phyloP scores from a whole-genome alignment of 1,140 invertebrate genomes.

The Eumaeus atala region DNA sequence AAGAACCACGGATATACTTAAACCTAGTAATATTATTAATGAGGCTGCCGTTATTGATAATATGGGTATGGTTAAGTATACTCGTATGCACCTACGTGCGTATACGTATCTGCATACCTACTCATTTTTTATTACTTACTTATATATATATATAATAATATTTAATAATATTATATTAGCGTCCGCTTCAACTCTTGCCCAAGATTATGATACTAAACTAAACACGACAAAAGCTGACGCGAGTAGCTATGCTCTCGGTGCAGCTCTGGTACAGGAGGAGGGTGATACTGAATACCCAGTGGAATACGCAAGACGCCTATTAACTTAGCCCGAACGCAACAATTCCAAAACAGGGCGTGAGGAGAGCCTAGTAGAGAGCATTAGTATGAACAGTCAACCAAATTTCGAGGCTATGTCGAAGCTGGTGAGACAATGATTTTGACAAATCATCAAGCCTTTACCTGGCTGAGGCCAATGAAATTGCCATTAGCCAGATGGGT shows the following conservation, averaged over 20 bases:
- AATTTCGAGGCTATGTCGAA: constrained; percentile 51
- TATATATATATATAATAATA: too few relatives aligned
- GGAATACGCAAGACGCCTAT: constrained; percentile 51
- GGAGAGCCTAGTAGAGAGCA: constrained; percentile 60
- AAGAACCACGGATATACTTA: too few relatives aligned
- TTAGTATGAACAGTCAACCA: constrained; percentile 61
- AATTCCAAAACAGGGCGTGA: constrained; percentile 64
- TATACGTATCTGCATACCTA: too few relatives aligned
- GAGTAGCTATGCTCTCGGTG: background rate
- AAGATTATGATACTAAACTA: constrained; percentile 20
- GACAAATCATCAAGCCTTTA: constrained; percentile 70
- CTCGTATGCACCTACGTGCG: too few relatives aligned
- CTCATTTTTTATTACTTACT: too few relatives aligned
- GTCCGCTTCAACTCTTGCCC: constrained; percentile 17
- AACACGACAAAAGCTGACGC: constrained; percentile 4
- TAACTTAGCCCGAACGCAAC: constrained; percentile 58
- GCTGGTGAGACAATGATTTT: constrained; percentile 46
- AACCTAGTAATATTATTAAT: too few relatives aligned
- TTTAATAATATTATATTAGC: too few relatives aligned
- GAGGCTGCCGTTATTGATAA: too few relatives aligned
- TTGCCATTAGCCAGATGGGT: constrained; percentile 38
- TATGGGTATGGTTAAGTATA: too few relatives aligned
- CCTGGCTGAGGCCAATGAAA: constrained; percentile 60
- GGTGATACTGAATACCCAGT: constrained; percentile 45
- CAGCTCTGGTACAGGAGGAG: constrained; percentile 37